These are phyloP conservation scores for Arenaria interpres DNA, from an alignment of 2,113 vertebrate species.

Conservation along the genomic window DNA sequence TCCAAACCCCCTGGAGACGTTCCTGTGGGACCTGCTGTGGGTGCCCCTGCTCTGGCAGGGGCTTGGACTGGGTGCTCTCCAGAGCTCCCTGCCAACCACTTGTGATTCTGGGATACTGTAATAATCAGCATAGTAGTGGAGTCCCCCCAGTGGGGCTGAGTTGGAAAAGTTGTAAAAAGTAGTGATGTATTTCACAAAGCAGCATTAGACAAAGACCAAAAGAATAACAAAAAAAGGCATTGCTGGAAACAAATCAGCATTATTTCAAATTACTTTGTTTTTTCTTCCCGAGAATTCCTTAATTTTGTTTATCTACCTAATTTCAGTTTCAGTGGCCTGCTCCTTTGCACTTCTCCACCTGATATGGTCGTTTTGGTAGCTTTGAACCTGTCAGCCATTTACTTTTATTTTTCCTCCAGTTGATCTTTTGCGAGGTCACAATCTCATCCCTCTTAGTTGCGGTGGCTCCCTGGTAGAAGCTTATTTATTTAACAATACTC, in stretches of 20 bases:
- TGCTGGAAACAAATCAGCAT: neutral
- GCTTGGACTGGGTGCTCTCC: neutral
- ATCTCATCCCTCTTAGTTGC: neutral
- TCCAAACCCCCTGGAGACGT: fast-evolving
- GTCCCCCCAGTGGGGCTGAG: neutral
- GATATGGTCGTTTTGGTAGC: neutral
- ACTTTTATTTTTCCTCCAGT: neutral
- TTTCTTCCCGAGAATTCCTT: neutral
- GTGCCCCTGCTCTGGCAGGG: neutral
- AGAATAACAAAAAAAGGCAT: neutral
- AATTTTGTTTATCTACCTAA: neutral
- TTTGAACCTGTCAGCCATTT: neutral
- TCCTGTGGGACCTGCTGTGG: neutral
- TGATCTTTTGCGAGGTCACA: neutral
- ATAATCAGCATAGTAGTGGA: neutral
- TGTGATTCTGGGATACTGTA: neutral
- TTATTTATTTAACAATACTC: neutral
- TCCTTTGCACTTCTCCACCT: neutral
- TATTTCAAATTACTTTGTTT: neutral
- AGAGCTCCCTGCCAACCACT: neutral
- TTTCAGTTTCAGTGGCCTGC: neutral
- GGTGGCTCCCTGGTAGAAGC: neutral
- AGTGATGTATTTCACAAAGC: neutral
- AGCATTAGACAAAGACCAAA: neutral
- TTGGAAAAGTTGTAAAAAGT: neutral